Base-by-base conservation (phyloP, 2,797 vertebrate species). In the Aplochiton taeniatus region DNA sequence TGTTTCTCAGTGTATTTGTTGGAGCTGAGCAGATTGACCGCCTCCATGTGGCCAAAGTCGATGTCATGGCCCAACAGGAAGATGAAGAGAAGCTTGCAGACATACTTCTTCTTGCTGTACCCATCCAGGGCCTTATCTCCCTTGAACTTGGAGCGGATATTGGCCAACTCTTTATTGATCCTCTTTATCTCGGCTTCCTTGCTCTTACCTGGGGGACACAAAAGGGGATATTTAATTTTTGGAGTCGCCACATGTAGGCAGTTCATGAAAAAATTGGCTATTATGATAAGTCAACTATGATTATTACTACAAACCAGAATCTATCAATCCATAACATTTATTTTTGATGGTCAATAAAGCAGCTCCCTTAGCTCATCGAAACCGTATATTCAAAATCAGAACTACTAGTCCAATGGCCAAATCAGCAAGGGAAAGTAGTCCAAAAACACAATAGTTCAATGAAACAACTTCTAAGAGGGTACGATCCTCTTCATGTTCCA, bases 1-100 rank as follows among this genome's bases (percentile, higher is more conserved):
- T 96, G 95, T 80, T 96, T 96, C 83, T 96, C 95, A 0, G 95
- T 96, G 89, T 96, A 96, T 65, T 96, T 96, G 82, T 96, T 96
- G 85, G 95, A 96, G 85, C 95, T 96, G 47, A 96, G 93, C 55
- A 96, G 89, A 87, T 96, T 96, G 79, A 96, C 95, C 0, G 95
- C 95, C 76, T 96, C 95, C 95, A 96, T 96, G 88, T 96, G 95
- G 59, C 95, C 95, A 20, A 96, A 96, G 84, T 96, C 95, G 18
- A 96, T 96, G 78, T 96, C 95, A 11, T 96, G 95, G 61, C 95
- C 95, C 46, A 96, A 84, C 10, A 96, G 93, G 66, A 96, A 96
- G 84, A 96, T 96, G 83, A 96, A 96, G n/a, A 96, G 94, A 75
- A 96, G 89, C 78, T 96, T 96, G 83, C 95, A 96, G 11, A 96